Evolutionary conservation across 2,113 vertebrate genomes (phyloP), one percentile per base, ranked within the genome.

Genomic region (Nasalis larvatus): DNA sequence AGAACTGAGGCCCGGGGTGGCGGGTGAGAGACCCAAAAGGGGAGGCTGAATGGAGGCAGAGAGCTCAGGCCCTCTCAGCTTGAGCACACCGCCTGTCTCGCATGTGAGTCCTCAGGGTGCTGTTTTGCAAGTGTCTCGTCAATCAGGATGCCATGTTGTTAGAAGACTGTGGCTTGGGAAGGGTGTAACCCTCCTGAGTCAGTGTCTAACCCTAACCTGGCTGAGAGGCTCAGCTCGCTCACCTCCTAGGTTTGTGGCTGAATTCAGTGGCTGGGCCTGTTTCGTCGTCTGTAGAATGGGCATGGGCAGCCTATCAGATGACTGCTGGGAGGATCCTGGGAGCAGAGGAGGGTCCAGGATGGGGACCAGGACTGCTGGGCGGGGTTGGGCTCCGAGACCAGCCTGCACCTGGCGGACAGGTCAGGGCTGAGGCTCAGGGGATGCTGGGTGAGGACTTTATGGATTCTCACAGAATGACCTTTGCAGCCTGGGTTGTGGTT

Each of bases 141-240:
- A 32, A 32, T 25, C 11, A 14, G 86, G 58, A 30, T 30, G 2
- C 52, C 21, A 30, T 30, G 52, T 32, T 58, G 52, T 37, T 58
- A 35, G 69, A n/a, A 58, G 42, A 60, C 71, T 3, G 1, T 3
- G 40, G 35, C 30, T 16, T 6, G 45, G 12, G 52, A 8, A 1
- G 30, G 71, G 18, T 1, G 32, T 4, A 68, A 63, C 60, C 13
- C 60, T 63, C 27, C 60, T 30, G 27, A 63, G 60, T 63, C 60
- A 30, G 60, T 30, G 27, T 63, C 60, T 63, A 63, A 14, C 60
- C 12, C 60, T 63, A 58, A 20, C 42, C 58, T 66, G 88, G 42
- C 35, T 0, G 6, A 20, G 58, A 60, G 27, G 17, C 54, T 23
- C 76, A 1, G 17, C n/a, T 6, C 13, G n/a, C 6, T 6, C 6